Evolutionary conservation across 2,797 vertebrate species (phyloP).

Genomic region (Psittacula echo): DNA sequence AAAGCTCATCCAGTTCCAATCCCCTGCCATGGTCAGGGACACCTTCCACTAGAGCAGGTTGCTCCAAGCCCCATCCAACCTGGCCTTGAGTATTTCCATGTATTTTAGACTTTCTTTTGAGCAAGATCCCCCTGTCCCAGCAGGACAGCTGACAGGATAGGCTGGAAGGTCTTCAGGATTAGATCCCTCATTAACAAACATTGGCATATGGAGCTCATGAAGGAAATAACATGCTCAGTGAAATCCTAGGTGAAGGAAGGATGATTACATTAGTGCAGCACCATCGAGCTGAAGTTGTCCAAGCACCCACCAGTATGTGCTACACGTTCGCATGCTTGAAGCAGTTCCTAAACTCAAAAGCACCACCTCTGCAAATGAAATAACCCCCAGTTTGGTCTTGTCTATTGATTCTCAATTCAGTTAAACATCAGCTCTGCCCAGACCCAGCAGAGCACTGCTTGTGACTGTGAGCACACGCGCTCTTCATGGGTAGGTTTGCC

Average conservation of each 20-base stretch:
- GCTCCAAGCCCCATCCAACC: not conserved
- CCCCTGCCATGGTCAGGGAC: too few species aligned
- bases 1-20: not conserved
- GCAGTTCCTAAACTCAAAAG: not conserved
- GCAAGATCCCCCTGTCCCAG: not conserved
- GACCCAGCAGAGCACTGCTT: not conserved
- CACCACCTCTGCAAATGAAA: not conserved
- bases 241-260: not conserved
- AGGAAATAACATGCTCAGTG: not conserved
- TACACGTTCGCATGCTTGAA: not conserved
- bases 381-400: not conserved
- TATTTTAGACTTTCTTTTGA: not conserved
- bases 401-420: not conserved
- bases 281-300: not conserved
- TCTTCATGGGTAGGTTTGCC: not conserved
- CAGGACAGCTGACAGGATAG: not conserved
- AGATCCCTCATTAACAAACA: not conserved
- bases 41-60: not conserved
- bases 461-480: not conserved
- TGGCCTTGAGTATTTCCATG: not conserved
- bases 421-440: not conserved
- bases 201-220: not conserved
- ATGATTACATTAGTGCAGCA: not conserved
- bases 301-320: rapidly evolving
- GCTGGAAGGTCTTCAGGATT: not conserved